These are phyloP conservation scores for Phataginus tetradactyla DNA, from an alignment of 2,797 vertebrate genomes.

Conservation along the genomic window DNA sequence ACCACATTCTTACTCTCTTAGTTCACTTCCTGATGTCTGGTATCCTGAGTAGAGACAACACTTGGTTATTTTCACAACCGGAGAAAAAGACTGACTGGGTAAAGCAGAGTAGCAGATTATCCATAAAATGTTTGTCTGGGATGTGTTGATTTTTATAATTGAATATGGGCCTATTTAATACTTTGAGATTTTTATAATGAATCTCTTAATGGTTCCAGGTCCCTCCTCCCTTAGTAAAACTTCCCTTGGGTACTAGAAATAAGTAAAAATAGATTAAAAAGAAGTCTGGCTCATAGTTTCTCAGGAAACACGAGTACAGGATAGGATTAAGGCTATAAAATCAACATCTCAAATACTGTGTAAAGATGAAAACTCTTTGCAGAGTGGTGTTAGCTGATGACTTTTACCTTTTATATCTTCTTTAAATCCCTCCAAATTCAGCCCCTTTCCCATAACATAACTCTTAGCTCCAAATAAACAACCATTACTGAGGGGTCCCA, in stretches of 20 bases:
- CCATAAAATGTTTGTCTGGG: not conserved
- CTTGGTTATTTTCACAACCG: conserved; percentile 61
- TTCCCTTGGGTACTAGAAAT: conserved; percentile 25
- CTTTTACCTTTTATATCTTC: not conserved
- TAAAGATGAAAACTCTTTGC: conserved; percentile 40
- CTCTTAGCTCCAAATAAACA: not conserved
- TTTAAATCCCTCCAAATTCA: conserved; percentile 9
- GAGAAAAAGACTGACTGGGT: not conserved
- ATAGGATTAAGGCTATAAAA: not conserved
- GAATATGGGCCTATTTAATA: not conserved
- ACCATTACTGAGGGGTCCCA: not conserved
- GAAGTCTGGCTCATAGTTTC: not conserved
- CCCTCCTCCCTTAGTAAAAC: conserved; percentile 28
- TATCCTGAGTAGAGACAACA: conserved; percentile 40
- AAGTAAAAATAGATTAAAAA: conserved; percentile 40
- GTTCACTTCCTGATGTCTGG: conserved; percentile 75
- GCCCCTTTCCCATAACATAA: not conserved
- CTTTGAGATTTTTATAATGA: not conserved
- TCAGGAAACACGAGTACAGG: conserved; percentile 15
- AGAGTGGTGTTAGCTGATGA: not conserved
- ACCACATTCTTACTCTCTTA: conserved; percentile 75
- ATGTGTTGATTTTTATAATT: conserved; percentile 25
- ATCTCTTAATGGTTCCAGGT: not conserved
- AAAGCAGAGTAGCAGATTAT: not conserved
- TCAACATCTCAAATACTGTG: not conserved